phyloP scores from a whole-genome alignment of 2,888 invertebrate species.

The Dioctria rufipes region DNA sequence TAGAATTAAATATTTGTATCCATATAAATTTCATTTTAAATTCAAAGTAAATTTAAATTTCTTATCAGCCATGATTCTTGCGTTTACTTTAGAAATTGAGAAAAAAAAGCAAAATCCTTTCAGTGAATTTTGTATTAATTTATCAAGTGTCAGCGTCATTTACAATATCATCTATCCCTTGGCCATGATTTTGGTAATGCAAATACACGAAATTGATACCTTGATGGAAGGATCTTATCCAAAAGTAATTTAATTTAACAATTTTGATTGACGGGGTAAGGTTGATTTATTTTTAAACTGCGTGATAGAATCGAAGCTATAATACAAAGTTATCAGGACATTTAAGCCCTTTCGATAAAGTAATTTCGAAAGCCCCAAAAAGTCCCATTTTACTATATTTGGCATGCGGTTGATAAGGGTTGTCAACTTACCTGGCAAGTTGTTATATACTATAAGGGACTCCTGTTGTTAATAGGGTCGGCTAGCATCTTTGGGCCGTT shows the following conservation, averaged over 20 bases:
- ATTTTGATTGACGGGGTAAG: background rate
- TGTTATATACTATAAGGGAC: constrained; percentile 63
- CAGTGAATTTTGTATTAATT: too few relatives aligned
- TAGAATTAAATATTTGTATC: too few relatives aligned
- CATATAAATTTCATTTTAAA: too few relatives aligned
- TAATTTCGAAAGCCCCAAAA: constrained; percentile 1
- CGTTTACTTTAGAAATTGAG: too few relatives aligned
- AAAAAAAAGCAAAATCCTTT: too few relatives aligned
- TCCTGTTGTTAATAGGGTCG: constrained; percentile 94
- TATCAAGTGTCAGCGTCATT: too few relatives aligned
- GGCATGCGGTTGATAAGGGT: constrained; percentile 25
- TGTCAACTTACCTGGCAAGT: constrained; percentile 43
- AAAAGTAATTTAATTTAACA: constrained; percentile 12
- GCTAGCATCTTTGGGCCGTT: constrained; percentile 98
- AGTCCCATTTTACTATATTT: constrained; percentile 22
- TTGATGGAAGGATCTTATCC: background rate
- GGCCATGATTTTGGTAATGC: too few relatives aligned
- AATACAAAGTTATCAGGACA: background rate
- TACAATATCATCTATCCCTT: too few relatives aligned
- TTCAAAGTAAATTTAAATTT: too few relatives aligned
- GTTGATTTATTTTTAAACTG: constrained; percentile 3
- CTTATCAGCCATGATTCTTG: too few relatives aligned
- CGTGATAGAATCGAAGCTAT: background rate
- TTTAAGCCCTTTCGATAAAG: constrained; percentile 11
- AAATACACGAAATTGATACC: too few relatives aligned